Conservation (phyloP, 2,888 invertebrate genomes). For the Syrphus vitripennis region DNA sequence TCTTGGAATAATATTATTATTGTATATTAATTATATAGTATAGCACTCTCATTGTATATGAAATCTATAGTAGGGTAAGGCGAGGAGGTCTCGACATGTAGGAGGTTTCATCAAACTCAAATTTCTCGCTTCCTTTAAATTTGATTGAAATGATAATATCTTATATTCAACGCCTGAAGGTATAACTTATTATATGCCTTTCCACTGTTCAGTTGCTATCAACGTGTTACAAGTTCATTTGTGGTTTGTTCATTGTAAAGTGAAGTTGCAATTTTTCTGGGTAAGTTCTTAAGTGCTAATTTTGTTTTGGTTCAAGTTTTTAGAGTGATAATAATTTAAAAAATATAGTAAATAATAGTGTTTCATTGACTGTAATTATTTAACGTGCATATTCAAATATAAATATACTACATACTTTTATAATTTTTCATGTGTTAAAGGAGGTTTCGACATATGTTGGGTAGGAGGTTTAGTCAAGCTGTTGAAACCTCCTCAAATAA, state of each 20-base stretch:
- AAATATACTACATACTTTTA: neutral
- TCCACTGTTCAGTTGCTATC: neutral
- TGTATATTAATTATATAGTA: too few species aligned
- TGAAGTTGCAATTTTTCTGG: neutral
- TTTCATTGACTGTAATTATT: neutral
- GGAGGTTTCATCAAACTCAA: conserved; percentile 18
- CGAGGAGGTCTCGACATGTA: too few species aligned
- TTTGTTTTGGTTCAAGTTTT: neutral
- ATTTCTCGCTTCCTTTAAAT: neutral
- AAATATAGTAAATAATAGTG: neutral
- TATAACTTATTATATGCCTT: neutral
- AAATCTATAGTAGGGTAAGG: too few species aligned
- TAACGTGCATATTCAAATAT: neutral
- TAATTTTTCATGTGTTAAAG: neutral
- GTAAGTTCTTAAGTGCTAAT: neutral
- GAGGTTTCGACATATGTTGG: neutral
- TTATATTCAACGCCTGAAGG: neutral
- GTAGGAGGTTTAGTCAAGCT: neutral
- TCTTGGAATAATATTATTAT: too few species aligned
- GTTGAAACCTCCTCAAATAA: neutral
- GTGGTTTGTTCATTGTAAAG: neutral
- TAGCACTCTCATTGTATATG: too few species aligned
- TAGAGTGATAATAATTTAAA: neutral
- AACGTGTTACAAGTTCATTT: neutral
- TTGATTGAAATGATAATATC: neutral